Base-by-base conservation (phyloP, 2,113 vertebrate species). In the Prinia subflava region DNA sequence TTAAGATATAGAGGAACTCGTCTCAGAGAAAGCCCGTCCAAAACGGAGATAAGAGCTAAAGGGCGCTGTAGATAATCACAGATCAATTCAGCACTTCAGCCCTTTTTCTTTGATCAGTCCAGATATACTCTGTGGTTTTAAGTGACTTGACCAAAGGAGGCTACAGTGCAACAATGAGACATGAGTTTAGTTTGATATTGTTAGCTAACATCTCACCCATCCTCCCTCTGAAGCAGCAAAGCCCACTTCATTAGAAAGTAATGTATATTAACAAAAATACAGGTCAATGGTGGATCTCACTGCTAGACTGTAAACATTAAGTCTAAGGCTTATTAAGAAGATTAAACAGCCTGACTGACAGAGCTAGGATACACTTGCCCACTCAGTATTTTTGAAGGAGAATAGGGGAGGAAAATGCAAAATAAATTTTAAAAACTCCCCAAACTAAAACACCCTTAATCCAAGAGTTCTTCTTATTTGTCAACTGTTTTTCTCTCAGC, bases 271-370 rank as follows among this genome's bases (percentile, higher is more conserved):
- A 46, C 53, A 63, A n/a, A 67, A 70, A 41, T 7, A 57, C 6
- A 89, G 27, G 53, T 85, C 22, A 63, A 1, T 49, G 35, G 17
- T 49, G 5, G 44, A 44, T 59, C 44, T 83, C 22, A 35, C 22
- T 69, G 39, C 30, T 65, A 67, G 63, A 87, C 50, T 16, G 55
- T 47, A 91, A 73, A 68, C 37, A 35, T 11, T 39, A 91, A 77
- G 44, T 39, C 50, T 87, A 88, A 94, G 78, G 35, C 92, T 78
- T 70, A 70, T 47, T 92, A 93, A 90, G 27, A 59, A 20, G 86
- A 95, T 95, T 95, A 93, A 67, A 78, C 37, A 81, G 16, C 71
- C 64, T 78, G 67, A 79, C 65, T 71, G 25, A 73, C 67, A 88
- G 79, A 93, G 73, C 24, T 14, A 73, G 23, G 33, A 64, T 15